Evolutionary conservation across 1,140 invertebrate genomes (phyloP), one percentile per base, ranked within the genome.

Genomic region (Probaryconus sp.): DNA sequence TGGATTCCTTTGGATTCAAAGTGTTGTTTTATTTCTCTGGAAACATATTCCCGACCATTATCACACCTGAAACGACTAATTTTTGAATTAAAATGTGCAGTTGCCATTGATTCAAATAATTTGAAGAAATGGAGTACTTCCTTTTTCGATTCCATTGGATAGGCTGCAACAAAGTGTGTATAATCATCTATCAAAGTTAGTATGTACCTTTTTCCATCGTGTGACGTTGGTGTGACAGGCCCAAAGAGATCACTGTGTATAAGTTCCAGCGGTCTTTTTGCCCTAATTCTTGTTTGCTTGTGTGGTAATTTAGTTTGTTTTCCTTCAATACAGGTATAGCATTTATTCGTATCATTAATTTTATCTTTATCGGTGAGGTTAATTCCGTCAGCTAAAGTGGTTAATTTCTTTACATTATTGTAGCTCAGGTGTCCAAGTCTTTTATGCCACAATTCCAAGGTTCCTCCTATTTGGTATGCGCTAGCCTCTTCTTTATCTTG

Each of bases 181-280:
- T 47, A 77, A 48, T 87, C 82, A 69, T 88, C 84, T 45, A 81
- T 79, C 13, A 87, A 77, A 0, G 69, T 76, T 20, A 88, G 28
- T 56, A 85, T 76, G 43, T 86, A 88, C 5, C 61, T 64, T 30
- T 76, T 65, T 13, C 78, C 78, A 48, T 77, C 77, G 31, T 76
- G 20, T 13, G 85, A 83, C 16, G 51, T 28, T 5, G 68, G 71
- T 10, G 60, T 56, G 18, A 86, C 81, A 9, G 80, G 77, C 14
- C 84, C 84, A 55, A 77, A 79, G 0, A 86, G 24, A 55, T 87
- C 83, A 4, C 76, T 77, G 64, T 85, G 83, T 16, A 83, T 42
- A 26, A 85, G 56, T 64, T 86, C 68, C 16, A 83, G 63, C 14
- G 58, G 35, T 18, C 51, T 21, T 7, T 30, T 68, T 30, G 71